Conservation (phyloP, 30 jellyfish, hydroid and myxozoan species). For the Clytia hemisphaerica region DNA sequence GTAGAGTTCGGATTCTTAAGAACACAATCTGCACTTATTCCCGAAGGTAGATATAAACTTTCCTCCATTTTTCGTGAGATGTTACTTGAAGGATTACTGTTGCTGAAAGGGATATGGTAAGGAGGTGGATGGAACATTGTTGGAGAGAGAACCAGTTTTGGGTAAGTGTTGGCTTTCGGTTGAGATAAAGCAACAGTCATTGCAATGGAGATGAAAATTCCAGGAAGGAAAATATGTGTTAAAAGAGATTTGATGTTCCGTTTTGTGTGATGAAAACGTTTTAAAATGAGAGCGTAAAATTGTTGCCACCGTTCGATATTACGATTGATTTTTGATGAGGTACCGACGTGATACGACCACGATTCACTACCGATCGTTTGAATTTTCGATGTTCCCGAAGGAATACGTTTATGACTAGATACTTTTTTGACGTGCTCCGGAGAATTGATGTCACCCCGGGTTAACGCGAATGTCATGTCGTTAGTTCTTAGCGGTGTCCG, state of each 20-base stretch:
- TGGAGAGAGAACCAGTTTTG: slow-evolving; percentile 73
- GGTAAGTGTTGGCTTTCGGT: slow-evolving; percentile 59
- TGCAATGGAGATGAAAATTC: slow-evolving; percentile 81
- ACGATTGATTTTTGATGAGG: slow-evolving; percentile 8
- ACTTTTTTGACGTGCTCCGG: slow-evolving; percentile 4
- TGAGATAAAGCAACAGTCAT: slow-evolving; percentile 96
- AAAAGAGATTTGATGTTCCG: slow-evolving; percentile 77
- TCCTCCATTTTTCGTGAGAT: slow-evolving; percentile 47
- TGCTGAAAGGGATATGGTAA: slow-evolving; percentile 60
- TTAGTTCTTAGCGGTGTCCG: background rate
- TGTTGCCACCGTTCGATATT: slow-evolving; percentile 65
- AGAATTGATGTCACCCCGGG: slow-evolving; percentile 1
- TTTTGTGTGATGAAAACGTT: slow-evolving; percentile 85
- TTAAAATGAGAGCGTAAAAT: slow-evolving; percentile 54
- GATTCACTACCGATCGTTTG: slow-evolving; percentile 1
- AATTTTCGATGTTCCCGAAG: background rate
- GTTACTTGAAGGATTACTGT: slow-evolving; percentile 38
- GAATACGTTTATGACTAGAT: slow-evolving; percentile 3
- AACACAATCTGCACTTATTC: slow-evolving; percentile 89
- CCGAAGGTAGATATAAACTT: slow-evolving; percentile 56
- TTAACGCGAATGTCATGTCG: slow-evolving; percentile 44
- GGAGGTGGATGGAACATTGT: slow-evolving; percentile 92
- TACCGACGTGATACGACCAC: slow-evolving; percentile 23
- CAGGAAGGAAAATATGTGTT: slow-evolving; percentile 85
- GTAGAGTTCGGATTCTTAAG: slow-evolving; percentile 30